A percentile compares a stretch with the other conserved stretches of the same genome.
phyloP scores from a whole-genome alignment of 1,140 invertebrate genomes.

The Tetragnatha versicolor region DNA sequence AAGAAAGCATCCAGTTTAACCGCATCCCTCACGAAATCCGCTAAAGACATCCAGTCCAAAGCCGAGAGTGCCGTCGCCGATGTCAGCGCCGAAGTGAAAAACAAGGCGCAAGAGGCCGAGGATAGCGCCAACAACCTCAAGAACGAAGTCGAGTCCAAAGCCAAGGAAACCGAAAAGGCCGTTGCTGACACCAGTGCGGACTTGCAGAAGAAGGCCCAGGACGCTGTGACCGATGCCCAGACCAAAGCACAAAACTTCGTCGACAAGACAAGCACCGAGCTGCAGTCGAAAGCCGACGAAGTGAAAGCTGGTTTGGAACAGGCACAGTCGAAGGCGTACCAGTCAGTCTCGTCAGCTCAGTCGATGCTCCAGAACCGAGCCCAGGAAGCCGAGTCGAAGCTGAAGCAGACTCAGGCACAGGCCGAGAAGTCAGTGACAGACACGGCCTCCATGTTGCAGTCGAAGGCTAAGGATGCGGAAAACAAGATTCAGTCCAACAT shows the following conservation, averaged over 20 bases:
- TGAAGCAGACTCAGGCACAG: slow-evolving; percentile 22
- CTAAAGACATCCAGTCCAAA: slow-evolving; percentile 31
- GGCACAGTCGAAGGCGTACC: slow-evolving; percentile 3
- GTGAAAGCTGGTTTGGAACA: not conserved
- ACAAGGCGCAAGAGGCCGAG: slow-evolving; percentile 7
- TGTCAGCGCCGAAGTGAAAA: slow-evolving; percentile 25
- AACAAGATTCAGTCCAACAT: slow-evolving; percentile 31
- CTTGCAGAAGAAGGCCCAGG: slow-evolving; percentile 20
- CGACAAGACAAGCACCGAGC: not conserved
- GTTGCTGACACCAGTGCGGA: not conserved
- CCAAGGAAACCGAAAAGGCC: slow-evolving; percentile 29
- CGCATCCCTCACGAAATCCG: slow-evolving; percentile 25
- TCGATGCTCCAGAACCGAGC: slow-evolving; percentile 20
- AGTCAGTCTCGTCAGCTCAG: slow-evolving; percentile 20
- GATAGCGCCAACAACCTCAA: not conserved
- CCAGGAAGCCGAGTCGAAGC: slow-evolving; percentile 34
- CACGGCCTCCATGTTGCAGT: slow-evolving; percentile 13
- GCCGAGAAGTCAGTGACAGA: slow-evolving; percentile 27
- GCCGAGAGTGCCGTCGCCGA: slow-evolving; percentile 7
- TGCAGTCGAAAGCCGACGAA: slow-evolving; percentile 35
- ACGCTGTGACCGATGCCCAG: not conserved
- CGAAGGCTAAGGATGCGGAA: slow-evolving; percentile 32
- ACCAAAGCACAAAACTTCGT: slow-evolving; percentile 13
- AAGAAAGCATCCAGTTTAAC: slow-evolving; percentile 31
- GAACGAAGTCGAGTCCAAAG: slow-evolving; percentile 17